Base-by-base conservation (phyloP, 2,113 vertebrate genomes). In the Phaethon lepturus region DNA sequence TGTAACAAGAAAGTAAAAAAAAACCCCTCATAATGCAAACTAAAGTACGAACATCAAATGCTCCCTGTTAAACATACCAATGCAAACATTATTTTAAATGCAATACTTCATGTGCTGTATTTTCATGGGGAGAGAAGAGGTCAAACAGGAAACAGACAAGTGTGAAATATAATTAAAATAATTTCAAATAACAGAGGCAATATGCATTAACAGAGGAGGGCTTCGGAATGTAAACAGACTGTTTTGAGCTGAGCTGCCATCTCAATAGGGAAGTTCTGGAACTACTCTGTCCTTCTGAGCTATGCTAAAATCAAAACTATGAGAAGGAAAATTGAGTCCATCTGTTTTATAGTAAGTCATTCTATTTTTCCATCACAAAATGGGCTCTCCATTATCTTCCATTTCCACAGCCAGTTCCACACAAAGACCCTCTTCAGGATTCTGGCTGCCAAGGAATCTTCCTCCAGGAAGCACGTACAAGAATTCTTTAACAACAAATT, bases 341-440 rank as follows among this genome's bases (percentile, higher is more conserved):
- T 80, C 58, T 71, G 31, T 59, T 93, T 93, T 45, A 74, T 35
- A 92, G 68, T 67, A 45, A 97, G 52, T 90, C 47, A 90, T 88
- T 93, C 60, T 26, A 52, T 88, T 94, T 84, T 88, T n/a, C 56
- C 44, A 35, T 80, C 56, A 75, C 18, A 94, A 95, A 95, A 90
- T 47, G 26, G 20, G 23, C 9, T 20, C 33, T 90, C 68, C 75
- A 52, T 95, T 96, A 89, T 89, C 38, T 87, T 93, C 59, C 68
- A 84, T 92, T 93, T 68, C 69, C 92, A 90, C 50, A 93, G 52
- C 35, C 52, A 67, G 20, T 24, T 90, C 75, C 58, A 91, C 14
- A 86, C 64, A 90, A 90, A 94, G 60, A 63, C 20, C 47, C 53
- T 90, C 25, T 81, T 93, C 25, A 90, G 67, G 59, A 90, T 83